Conservation (phyloP, 2,797 vertebrate species). For the Oreonectes daqikongensis region DNA sequence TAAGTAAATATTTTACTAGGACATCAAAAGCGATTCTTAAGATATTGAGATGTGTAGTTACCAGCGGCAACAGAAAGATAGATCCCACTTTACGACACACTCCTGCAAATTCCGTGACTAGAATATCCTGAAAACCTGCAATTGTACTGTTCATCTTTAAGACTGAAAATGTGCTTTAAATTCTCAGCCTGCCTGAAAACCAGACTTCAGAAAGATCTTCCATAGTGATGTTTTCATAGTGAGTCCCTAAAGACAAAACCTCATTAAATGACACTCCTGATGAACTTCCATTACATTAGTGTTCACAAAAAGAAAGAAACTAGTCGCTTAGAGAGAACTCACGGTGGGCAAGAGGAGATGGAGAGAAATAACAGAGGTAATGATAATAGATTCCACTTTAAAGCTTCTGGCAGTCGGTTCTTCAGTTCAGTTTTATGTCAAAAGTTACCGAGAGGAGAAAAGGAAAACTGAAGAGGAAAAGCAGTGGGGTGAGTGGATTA, state of each 20-base stretch:
- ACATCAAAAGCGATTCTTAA: neutral
- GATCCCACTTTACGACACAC: neutral
- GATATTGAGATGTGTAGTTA: neutral
- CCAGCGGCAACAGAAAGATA: neutral
- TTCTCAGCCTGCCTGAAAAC: neutral
- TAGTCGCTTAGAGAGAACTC: conserved; percentile 1
- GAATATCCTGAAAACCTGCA: neutral
- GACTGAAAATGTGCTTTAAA: neutral
- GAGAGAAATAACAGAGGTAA: neutral
- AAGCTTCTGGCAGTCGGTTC: conserved; percentile 52
- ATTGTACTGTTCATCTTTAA: neutral
- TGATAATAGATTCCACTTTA: conserved; percentile 3
- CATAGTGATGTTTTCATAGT: neutral
- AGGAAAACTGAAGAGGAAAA: neutral
- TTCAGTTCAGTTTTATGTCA: conserved; percentile 63
- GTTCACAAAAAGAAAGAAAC: neutral
- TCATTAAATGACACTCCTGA: neutral
- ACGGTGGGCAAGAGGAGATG: neutral
- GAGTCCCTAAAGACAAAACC: neutral
- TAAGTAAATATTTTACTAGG: neutral
- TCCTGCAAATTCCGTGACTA: neutral
- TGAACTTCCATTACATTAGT: neutral
- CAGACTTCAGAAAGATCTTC: no score
- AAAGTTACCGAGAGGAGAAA: conserved; percentile 16
- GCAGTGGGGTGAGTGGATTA: conserved; percentile 7